Percentiles rank a stretch among this genome's conserved stretches.
phyloP scores from a whole-genome alignment of 2,888 invertebrate species.

The Thecophora atra region DNA sequence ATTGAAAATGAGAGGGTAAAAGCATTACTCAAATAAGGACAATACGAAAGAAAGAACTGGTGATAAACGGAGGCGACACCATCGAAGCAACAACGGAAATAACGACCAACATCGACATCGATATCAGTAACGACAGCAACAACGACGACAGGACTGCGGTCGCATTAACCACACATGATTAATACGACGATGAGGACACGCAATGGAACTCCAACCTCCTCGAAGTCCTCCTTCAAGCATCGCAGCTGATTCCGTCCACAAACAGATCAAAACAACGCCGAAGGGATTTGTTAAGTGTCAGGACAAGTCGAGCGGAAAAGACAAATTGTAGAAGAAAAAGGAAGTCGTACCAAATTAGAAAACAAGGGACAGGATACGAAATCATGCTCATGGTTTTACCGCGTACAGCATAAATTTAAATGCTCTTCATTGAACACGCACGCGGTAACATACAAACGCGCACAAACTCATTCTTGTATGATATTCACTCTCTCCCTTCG shows the following conservation, averaged over 20 bases:
- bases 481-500: neutral
- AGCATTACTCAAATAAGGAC: neutral
- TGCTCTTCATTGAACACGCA: neutral
- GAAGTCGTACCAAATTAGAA: neutral
- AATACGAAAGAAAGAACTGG: neutral
- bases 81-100: neutral
- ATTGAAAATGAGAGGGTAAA: neutral
- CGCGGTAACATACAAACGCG: neutral
- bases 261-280: slow-evolving; percentile 27
- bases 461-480: neutral
- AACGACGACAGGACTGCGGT: slow-evolving; percentile 29
- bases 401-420: slow-evolving; percentile 28
- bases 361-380: neutral
- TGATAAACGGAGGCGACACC: neutral
- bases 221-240: neutral
- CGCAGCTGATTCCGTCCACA: slow-evolving; percentile 17
- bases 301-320: neutral
- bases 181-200: slow-evolving; percentile 21
- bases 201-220: neutral
- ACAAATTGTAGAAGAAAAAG: neutral
- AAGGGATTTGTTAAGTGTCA: neutral
- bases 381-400: slow-evolving; percentile 9
- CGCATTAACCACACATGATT: slow-evolving; percentile 41
- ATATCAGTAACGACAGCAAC: neutral
- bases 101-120: neutral